These are phyloP conservation scores for Heterodera filipjevi DNA, from an alignment of 2,888 invertebrate genomes.

Conservation along the genomic window DNA sequence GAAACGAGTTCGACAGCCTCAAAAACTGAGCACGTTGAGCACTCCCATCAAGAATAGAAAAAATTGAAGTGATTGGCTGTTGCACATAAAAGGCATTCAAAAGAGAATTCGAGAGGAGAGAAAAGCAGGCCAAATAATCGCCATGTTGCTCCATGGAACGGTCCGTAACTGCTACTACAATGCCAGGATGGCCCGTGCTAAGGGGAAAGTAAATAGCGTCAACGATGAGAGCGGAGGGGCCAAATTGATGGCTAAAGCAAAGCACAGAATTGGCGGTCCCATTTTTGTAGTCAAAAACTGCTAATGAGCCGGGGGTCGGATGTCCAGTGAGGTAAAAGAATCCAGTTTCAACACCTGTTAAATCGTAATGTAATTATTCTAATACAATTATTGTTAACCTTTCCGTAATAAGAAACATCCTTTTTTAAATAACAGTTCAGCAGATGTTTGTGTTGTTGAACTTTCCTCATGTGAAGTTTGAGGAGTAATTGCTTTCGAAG, in stretches of 20 bases:
- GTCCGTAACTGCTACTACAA: slow-evolving; percentile 32
- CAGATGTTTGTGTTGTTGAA: neutral
- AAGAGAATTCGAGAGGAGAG: slow-evolving; percentile 20
- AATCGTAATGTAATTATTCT: neutral
- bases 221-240: slow-evolving; percentile 22
- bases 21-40: slow-evolving; percentile 9
- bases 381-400: slow-evolving; percentile 20
- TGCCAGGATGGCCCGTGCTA: slow-evolving; percentile 17
- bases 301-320: slow-evolving; percentile 22
- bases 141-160: slow-evolving; percentile 24
- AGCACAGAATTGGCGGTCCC: slow-evolving; percentile 16
- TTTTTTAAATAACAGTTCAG: slow-evolving; percentile 18
- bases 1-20: slow-evolving; percentile 21
- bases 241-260: slow-evolving; percentile 30
- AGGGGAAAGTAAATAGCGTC: slow-evolving; percentile 34
- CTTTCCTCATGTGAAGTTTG: slow-evolving; percentile 8
- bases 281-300: slow-evolving; percentile 23
- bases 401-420: slow-evolving; percentile 36
- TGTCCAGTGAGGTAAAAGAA: slow-evolving; percentile 16
- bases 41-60: slow-evolving; percentile 28
- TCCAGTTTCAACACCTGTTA: slow-evolving; percentile 30
- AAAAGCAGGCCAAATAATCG: slow-evolving; percentile 32
- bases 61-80: slow-evolving; percentile 29
- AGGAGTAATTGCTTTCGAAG: neutral
- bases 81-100: slow-evolving; percentile 29